phyloP scores from a whole-genome alignment of 2,113 vertebrate genomes.

The Rhea pennata region DNA sequence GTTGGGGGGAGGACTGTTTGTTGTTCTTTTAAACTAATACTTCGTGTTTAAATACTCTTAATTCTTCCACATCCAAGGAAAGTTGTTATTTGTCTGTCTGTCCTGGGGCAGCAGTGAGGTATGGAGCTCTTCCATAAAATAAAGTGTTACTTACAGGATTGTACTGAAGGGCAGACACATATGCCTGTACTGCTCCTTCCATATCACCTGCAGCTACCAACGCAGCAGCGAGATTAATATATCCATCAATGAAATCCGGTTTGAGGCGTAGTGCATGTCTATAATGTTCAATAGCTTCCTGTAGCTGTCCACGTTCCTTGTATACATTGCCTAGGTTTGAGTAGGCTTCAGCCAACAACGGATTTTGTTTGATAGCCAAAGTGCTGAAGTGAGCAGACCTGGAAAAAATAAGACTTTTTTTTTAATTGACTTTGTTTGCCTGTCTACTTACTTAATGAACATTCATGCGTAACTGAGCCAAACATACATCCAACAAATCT shows the following conservation, averaged over 20 bases:
- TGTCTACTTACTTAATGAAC: neutral
- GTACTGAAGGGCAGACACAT: constrained; percentile 98
- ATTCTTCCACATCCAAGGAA: neutral
- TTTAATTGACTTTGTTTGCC: neutral
- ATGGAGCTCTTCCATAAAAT: neutral
- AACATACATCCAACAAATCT: neutral
- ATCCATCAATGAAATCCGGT: constrained; percentile 98
- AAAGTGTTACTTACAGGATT: constrained; percentile 89
- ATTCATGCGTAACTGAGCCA: neutral
- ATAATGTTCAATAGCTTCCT: constrained; percentile 98
- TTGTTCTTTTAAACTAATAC: neutral
- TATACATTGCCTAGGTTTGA: constrained; percentile 98
- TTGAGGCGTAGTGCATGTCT: constrained; percentile 95
- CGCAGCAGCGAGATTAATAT: constrained; percentile 97
- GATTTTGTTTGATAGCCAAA: constrained; percentile 99
- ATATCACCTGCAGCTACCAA: constrained; percentile 98
- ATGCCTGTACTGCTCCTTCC: constrained; percentile 99
- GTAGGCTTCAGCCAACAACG: constrained; percentile 97
- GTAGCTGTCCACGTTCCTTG: constrained; percentile 97
- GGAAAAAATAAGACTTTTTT: constrained; percentile 11
- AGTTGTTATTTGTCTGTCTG: neutral
- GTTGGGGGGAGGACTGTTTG: neutral
- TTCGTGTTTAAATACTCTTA: neutral
- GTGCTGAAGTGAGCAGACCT: constrained; percentile 99
- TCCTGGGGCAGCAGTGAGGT: neutral